Base-by-base conservation (phyloP, 2,113 vertebrate genomes). In the Alouatta palliata region DNA sequence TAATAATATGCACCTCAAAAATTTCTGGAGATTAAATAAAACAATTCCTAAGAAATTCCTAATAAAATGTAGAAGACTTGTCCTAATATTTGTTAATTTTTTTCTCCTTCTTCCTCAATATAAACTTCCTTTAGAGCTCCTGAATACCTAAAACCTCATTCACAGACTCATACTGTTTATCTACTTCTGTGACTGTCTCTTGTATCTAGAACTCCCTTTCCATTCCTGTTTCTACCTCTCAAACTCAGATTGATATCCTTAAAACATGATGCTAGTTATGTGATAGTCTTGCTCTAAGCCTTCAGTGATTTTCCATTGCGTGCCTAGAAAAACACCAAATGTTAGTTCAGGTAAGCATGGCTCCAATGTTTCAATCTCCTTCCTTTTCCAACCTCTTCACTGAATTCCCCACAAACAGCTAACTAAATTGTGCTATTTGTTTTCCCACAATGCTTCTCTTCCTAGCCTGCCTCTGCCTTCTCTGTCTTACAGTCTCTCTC, bases 21-120 rank as follows among this genome's bases (percentile, higher is more conserved):
- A 76, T 79, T 93, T 73, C 14, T 82, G 20, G 66, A 17, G 64
- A 94, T 80, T 94, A 80, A 86, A 91, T 86, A 76, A 45, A 87
- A 61, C 12, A 37, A 27, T 61, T 93, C 23, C 45, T 81, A 83
- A 87, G 54, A 93, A 52, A 35, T 20, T 80, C 37, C 16, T 80
- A 47, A 80, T 64, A 86, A 20, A 5, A 5, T 81, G 75, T 96
- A 54, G 25, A 5, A 70, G 64, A 54, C 19, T 82, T 47, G 45
- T 83, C 35, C 58, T 35, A 71, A 37, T 40, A 52, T 54, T 12
- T 76, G 77, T 71, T 89, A 37, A 23, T 84, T 77, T 93, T 94
- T 94, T 87, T 92, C n/a, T 76, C 76, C 25, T 71, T 40, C 37
- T 84, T 92, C 68, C 54, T 76, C 75, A 95, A 91, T 86, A 43